These are phyloP conservation scores for Boloria euphrosyne DNA, from an alignment of 2,888 invertebrate species.

Conservation along the genomic window DNA sequence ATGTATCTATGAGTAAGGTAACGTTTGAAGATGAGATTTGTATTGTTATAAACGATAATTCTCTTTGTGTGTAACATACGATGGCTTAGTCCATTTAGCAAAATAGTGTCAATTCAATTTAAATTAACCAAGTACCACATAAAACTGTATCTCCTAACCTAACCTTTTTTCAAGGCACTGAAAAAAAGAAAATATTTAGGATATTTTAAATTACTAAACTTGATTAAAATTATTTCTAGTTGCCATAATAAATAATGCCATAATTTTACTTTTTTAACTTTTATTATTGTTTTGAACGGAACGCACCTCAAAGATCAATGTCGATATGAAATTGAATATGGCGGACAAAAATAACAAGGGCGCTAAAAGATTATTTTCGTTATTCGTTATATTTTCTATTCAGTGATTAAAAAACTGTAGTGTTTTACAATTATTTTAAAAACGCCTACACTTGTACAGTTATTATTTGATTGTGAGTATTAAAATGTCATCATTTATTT, in stretches of 20 bases:
- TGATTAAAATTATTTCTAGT: conserved; percentile 1
- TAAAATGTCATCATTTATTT: conserved; percentile 18
- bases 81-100: too few relatives aligned
- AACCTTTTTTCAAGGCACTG: too few relatives aligned
- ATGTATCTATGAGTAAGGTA: too few relatives aligned
- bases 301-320: conserved; percentile 36
- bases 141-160: too few relatives aligned
- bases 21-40: too few relatives aligned
- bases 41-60: too few relatives aligned
- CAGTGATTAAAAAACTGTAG: conserved; percentile 50
- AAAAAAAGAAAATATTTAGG: too few relatives aligned
- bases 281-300: conserved; percentile 30
- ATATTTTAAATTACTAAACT: neutral
- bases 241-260: conserved; percentile 9
- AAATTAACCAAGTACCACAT: too few relatives aligned
- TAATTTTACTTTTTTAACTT: neutral
- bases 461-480: conserved; percentile 27
- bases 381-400: conserved; percentile 52
- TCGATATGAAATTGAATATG: conserved; percentile 65
- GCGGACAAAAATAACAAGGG: conserved; percentile 82
- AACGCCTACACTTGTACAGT: conserved; percentile 26
- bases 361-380: conserved; percentile 77
- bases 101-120: too few relatives aligned
- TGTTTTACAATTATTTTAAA: conserved; percentile 47
- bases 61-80: too few relatives aligned